phyloP scores from a whole-genome alignment of 2,888 invertebrate genomes.

The Corythucha ciliata region DNA sequence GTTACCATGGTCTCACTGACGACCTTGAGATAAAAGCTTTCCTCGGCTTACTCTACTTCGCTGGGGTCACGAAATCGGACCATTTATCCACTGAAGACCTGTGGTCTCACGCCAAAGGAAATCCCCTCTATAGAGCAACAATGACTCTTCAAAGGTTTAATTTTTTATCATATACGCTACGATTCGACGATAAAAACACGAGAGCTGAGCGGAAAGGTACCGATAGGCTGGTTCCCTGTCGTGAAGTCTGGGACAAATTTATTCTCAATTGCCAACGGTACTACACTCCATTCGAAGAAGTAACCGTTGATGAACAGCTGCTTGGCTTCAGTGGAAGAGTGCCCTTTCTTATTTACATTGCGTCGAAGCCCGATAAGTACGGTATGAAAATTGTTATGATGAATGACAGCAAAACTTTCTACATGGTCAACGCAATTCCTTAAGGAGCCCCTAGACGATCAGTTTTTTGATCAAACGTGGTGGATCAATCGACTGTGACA shows the following conservation, averaged over 20 bases:
- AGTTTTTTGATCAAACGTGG: no score
- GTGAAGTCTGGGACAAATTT: constrained; percentile 17
- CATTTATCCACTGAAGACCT: constrained; percentile 8
- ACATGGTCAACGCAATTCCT: constrained; percentile 23
- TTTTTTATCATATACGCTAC: constrained; percentile 13
- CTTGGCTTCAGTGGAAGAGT: constrained; percentile 17
- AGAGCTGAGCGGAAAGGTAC: neutral
- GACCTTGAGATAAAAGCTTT: constrained; percentile 5
- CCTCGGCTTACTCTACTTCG: constrained; percentile 12
- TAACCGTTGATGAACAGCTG: constrained; percentile 17
- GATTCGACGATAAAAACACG: constrained; percentile 11
- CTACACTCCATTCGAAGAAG: constrained; percentile 15
- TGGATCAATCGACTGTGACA: no score
- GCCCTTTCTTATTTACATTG: constrained; percentile 5
- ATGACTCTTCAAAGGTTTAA: neutral
- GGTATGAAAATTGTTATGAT: constrained; percentile 9
- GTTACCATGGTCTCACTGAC: constrained; percentile 8
- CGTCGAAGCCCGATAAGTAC: constrained; percentile 15
- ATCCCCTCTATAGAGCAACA: constrained; percentile 8
- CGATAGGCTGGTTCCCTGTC: constrained; percentile 17
- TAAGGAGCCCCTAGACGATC: no score
- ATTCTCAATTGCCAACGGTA: constrained; percentile 11
- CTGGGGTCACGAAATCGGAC: constrained; percentile 15
- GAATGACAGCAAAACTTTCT: constrained; percentile 18
- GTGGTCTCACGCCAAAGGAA: constrained; percentile 9